Evolutionary conservation across 2,797 vertebrate species (phyloP), one percentile per base, ranked within the genome.

Genomic region (Rachycentron canadum): DNA sequence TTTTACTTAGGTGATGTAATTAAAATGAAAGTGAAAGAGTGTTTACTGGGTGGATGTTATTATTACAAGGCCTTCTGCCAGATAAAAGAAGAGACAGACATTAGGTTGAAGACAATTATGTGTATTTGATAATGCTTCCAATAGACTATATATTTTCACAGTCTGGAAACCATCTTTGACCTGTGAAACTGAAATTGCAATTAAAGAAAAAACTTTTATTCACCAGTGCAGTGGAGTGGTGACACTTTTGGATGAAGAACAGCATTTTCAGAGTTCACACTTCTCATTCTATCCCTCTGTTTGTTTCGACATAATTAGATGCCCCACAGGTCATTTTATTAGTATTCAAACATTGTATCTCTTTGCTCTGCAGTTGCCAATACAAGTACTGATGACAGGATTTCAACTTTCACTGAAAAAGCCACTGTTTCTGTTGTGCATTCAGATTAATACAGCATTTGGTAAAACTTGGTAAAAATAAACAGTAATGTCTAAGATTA

Each of bases 251-350:
- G 3, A 76, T 26, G 8, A 56, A 38, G 60, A 50, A 45, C 61
- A 52, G 4, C 12, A 14, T 57, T 67, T 81, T 66, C 56, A 19
- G 52, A 60, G 52, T 41, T 61, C 49, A 52, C 19, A 13, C n/a
- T 74, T 84, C 69, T 49, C 41, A 63, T 1, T 67, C 40, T 49
- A 26, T 21, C 23, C 32, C 50, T 32, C 45, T 79, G 14, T 79
- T 78, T 81, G 28, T 74, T 63, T 30, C 52, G 21, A 53, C 34
- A 28, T 84, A 82, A 84, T 81, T 61, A 69, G 40, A 80, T 60
- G 64, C 25, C 57, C 49, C 10, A 68, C 9, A 12, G 47, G 73
- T 73, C 59, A 74, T 63, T 81, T 43, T 63, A 74, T 81, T 78
- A 69, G 64, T 28, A 70, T 66, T 76, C 47, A 69, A 21, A 67